phyloP scores from a whole-genome alignment of 2,888 invertebrate genomes.

The Tipula vernalis region DNA sequence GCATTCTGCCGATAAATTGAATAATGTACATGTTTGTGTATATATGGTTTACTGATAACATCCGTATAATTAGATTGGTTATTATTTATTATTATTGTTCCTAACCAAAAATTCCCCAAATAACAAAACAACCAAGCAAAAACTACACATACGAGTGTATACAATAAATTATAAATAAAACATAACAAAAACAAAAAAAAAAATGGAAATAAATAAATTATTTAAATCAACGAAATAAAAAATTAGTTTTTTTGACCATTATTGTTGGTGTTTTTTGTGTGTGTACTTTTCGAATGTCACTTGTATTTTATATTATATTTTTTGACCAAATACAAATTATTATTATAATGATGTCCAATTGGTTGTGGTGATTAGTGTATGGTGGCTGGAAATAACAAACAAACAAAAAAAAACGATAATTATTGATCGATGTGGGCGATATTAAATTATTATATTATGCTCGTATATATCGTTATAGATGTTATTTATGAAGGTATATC shows the following conservation, averaged over 20 bases:
- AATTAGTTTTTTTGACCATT: not conserved
- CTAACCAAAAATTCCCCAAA: not conserved
- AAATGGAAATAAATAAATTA: not conserved
- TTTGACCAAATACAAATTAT: not conserved
- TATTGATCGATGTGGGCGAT: not conserved
- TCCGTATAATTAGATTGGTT: not conserved
- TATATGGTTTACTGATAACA: not conserved
- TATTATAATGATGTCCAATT: slow-evolving; percentile 4
- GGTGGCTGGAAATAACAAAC: not conserved
- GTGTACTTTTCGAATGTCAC: not conserved
- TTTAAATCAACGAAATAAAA: not conserved
- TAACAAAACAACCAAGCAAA: not conserved
- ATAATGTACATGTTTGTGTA: not conserved
- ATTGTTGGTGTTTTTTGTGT: not conserved
- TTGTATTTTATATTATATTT: not conserved
- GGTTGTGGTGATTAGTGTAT: not conserved
- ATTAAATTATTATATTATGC: not conserved
- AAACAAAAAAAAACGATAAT: not conserved
- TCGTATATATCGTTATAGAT: not conserved
- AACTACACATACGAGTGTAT: not conserved
- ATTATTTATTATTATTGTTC: not conserved
- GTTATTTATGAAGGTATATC: not conserved
- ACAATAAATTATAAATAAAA: not conserved
- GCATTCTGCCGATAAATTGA: not conserved
- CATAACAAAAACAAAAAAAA: not conserved